Conservation (phyloP, 2,797 vertebrate genomes). For the Limnodromus scolopaceus region DNA sequence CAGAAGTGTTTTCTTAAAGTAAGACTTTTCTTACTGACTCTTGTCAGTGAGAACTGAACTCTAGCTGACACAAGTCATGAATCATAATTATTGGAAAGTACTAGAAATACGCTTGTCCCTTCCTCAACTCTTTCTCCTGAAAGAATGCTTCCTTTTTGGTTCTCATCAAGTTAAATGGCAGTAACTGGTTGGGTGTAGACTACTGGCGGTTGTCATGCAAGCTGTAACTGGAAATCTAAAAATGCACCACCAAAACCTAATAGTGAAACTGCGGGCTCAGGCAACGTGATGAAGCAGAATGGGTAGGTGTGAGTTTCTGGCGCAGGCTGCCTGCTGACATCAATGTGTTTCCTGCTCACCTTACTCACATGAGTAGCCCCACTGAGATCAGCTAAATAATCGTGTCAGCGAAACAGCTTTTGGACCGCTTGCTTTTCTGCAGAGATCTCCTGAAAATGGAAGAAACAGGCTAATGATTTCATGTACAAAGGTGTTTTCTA, state of each 20-base stretch:
- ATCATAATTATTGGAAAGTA: constrained; percentile 41
- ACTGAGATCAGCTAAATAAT: neutral
- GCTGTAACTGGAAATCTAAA: constrained; percentile 79
- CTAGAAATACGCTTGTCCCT: neutral
- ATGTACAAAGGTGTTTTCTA: neutral
- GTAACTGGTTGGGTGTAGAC: constrained; percentile 49
- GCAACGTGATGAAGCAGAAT: constrained; percentile 73
- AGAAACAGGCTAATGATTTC: neutral
- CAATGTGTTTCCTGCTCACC: constrained; percentile 38
- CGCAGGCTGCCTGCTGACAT: constrained; percentile 2
- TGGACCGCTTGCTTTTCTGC: neutral
- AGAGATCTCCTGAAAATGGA: constrained; percentile 23
- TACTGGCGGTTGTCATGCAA: constrained; percentile 42
- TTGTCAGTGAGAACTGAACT: neutral
- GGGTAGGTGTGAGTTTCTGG: constrained; percentile 65
- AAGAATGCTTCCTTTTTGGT: neutral
- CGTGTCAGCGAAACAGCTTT: neutral
- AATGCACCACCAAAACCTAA: constrained; percentile 66
- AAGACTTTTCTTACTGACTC: constrained; percentile 8
- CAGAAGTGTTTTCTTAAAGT: constrained; percentile 49
- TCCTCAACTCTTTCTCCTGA: neutral
- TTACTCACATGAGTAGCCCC: constrained; percentile 20
- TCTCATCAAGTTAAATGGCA: constrained; percentile 39
- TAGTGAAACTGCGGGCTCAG: constrained; percentile 75
- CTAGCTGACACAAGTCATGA: neutral